These are phyloP conservation scores for Siderastrea siderea DNA, from an alignment of 92 coral and sea anemone species.

Conservation along the genomic window DNA sequence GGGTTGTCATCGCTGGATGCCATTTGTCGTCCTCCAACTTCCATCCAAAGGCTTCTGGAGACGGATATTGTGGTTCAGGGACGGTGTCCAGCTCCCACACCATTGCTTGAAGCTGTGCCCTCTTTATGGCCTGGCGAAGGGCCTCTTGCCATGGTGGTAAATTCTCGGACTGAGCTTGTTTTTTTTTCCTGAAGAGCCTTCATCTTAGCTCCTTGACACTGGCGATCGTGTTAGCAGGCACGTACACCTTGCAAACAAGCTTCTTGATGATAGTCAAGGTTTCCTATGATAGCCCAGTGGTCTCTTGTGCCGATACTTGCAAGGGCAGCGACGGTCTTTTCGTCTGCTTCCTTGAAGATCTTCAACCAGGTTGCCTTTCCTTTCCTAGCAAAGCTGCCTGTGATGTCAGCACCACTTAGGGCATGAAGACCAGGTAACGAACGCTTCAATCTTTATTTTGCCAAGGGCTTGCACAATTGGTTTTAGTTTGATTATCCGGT, in stretches of 20 bases:
- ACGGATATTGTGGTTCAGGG: conserved; percentile 33
- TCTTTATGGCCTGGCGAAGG: conserved; percentile 29
- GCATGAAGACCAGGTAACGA: conserved; percentile 64
- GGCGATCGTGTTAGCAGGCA: too few relatives aligned
- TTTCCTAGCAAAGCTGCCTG: too few relatives aligned
- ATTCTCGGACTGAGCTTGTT: conserved; percentile 57
- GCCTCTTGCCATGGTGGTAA: conserved; percentile 49
- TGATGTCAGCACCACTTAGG: too few relatives aligned
- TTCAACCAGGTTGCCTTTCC: too few relatives aligned
- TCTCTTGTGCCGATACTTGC: conserved; percentile 30
- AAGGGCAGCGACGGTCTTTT: conserved; percentile 38
- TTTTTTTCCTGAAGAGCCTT: conserved; percentile 60
- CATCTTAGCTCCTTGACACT: conserved; percentile 58
- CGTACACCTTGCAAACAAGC: conserved; percentile 46
- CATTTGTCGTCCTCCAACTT: conserved; percentile 45
- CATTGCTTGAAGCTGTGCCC: too few relatives aligned
- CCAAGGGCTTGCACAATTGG: conserved; percentile 49
- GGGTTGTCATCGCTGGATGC: conserved; percentile 42
- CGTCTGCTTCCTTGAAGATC: background rate
- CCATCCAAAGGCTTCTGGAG: conserved; percentile 30
- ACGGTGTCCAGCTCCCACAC: too few relatives aligned
- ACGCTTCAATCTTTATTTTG: conserved; percentile 29
- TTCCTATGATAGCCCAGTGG: conserved; percentile 28
- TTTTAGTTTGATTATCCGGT: conserved; percentile 29
- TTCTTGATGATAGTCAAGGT: conserved; percentile 53